Evolutionary conservation across 2,113 vertebrate genomes (phyloP), one percentile per base, ranked within the genome.

Genomic region (Cyprinodon brontotheroides): DNA sequence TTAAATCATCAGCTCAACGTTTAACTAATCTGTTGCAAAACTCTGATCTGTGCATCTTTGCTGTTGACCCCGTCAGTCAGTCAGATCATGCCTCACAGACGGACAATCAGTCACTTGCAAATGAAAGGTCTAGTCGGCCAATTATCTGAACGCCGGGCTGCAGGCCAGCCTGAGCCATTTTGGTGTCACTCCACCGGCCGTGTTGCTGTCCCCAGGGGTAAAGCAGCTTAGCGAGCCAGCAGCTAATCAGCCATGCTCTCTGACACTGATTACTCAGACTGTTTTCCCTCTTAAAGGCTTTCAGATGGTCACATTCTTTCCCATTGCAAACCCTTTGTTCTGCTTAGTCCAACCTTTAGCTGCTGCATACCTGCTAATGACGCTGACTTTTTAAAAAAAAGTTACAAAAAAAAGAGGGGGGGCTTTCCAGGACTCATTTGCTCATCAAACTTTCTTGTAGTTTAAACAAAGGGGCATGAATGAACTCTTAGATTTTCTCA

Each of bases 291-390:
- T 91, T 91, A 93, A 93, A 92, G 86, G 86, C 91, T 93, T 93
- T 93, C 91, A 93, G 88, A 91, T 93, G 93, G 92, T 80, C 81
- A 89, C 90, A 92, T 92, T 91, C 92, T 91, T 91, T 91, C 89
- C 89, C 88, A 89, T 91, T 90, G 82, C 79, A 82, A 84, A 84
- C 60, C 84, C 92, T 92, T 92, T 92, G 91, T 90, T 91, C 87
- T 83, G 73, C 59, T 80, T 81, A 88, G 85, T 91, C 82, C 87
- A 74, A 90, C 90, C 86, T 89, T 86, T 78, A 87, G 86, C 88
- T 89, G 78, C 87, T 70, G 83, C 90, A 90, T 92, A 88, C 87
- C 90, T 91, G 88, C 89, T 91, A 92, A 91, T 90, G 87, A 90
- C 83, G 82, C 80, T 82, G 88, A 74, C 77, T 48, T 89, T 86